Evolutionary conservation across 2,888 invertebrate genomes (phyloP).

Genomic region (Corbicula japonica): DNA sequence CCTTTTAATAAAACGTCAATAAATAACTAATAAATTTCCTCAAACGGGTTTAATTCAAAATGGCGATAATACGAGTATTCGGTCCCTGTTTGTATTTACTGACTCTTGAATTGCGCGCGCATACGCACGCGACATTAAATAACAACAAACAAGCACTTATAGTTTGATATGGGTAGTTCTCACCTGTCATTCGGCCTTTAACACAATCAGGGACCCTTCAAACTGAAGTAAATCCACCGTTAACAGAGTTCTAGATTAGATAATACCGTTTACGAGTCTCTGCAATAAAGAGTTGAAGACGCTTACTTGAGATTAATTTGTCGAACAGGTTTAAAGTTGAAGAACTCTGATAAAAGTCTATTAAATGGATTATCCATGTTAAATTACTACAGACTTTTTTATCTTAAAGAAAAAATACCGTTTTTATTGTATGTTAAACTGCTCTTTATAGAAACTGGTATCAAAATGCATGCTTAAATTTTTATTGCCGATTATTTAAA

Average conservation of each 20-base stretch:
- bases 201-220: conserved; percentile 40
- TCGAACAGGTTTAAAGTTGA: no score
- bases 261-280: conserved; percentile 24
- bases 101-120: conserved; percentile 47
- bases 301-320: no score
- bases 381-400: no score
- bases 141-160: conserved; percentile 57
- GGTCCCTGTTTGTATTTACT: conserved; percentile 51
- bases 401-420: no score
- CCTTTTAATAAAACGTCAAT: conserved; percentile 41
- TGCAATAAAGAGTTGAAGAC: no score
- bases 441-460: no score
- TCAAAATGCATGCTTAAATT: no score
- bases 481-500: no score
- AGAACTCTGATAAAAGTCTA: no score
- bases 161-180: conserved; percentile 40
- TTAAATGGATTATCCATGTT: no score
- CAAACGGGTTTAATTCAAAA: conserved; percentile 39
- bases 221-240: conserved; percentile 35
- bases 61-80: conserved; percentile 35
- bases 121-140: conserved; percentile 60
- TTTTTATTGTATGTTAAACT: no score
- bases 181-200: conserved; percentile 44
- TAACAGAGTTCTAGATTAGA: conserved; percentile 43
- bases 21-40: conserved; percentile 53